Base-by-base conservation (phyloP, 2,888 invertebrate species). In the Alsophila aescularia region DNA sequence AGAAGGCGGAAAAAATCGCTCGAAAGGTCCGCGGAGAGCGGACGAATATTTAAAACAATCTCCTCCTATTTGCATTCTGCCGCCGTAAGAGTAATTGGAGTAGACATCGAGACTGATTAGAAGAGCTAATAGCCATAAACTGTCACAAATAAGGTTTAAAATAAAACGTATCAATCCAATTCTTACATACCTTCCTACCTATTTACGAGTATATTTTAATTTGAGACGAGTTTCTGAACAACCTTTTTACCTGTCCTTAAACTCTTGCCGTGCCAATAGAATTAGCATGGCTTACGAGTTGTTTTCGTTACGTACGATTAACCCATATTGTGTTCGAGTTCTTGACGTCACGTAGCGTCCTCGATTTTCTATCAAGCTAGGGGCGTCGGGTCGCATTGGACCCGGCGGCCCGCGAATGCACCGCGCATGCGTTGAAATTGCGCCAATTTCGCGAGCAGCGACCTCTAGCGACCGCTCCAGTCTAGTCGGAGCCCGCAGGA, bases 331-430 rank as follows among this genome's bases (percentile, higher is more conserved):
- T 79, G 81, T 81, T 79, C 80, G 77, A 80, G 69, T 73, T 79
- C 72, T 75, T 91, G 90, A 91, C 90, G 90, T 91, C 90, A 90
- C 82, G 75, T 83, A 82, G 83, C 87, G 90, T 89, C 87, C 89
- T 87, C 89, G 87, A 90, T 90, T 89, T 90, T 83, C 83, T 86
- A 87, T 86, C 84, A 85, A 81, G 79, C 85, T 77, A 80, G 84
- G 85, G 85, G 83, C 81, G 83, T 85, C 81, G 85, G 83, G 83
- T 82, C 87, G 80, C 77, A 79, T 84, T 81, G 83, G 81, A 73
- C 81, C 79, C 83, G 24, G 24, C 81, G 85, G 85, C 77, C 82
- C 78, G 81, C 78, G 72, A 79, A 76, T 82, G 76, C 75, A 75
- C 53, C 52, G 80, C 90, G 90, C 90, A 87, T 90, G 90, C 90